Evolutionary conservation across 2,113 vertebrate genomes (phyloP), one percentile per base, ranked within the genome.

Genomic region (Oncorhynchus clarkii): DNA sequence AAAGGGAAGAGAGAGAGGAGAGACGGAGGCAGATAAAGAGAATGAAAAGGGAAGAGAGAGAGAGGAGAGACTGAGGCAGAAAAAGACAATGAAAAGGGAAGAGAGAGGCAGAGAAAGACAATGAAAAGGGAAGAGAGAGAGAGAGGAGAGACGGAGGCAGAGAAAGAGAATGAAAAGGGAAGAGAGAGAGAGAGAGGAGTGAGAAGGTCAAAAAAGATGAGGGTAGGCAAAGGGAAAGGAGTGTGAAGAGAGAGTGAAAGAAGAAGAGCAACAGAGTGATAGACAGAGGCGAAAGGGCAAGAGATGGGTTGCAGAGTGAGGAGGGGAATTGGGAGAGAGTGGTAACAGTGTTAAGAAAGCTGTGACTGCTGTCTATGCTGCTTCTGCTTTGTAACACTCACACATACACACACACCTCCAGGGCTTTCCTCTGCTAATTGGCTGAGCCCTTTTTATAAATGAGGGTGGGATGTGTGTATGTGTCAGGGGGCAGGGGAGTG

Each of bases 371-470:
- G 31, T 6, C 29, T 13, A n/a, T n/a, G n/a, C 59, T 62, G 67
- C 14, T 20, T 20, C 66, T 34, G 29, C 31, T 68, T 29, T n/a
- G 29, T 34, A 34, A 39, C 29, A 3, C 27, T 12, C 26, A 14
- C 12, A 2, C 26, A 8, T n/a, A 39, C 4, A 39, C 68, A 12
- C 64, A 13, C 34, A 4, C 68, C n/a, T 14, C 66, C 18, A 74
- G 39, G 68, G 77, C 79, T 82, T 72, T 66, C 59, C 54, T 71
- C 64, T 67, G 72, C 80, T 86, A 83, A 87, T 89, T 88, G 85
- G 49, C 26, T 27, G 60, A 77, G 72, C 51, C 11, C 74, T 78
- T 82, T 79, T 82, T 80, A 87, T 88, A 84, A 80, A 22, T 78
- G 69, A 72, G 78, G 48, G 12, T 39, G 75, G 80, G 57, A 34